phyloP scores from a whole-genome alignment of 2,797 vertebrate species.

The Ptychadena robeensis region DNA sequence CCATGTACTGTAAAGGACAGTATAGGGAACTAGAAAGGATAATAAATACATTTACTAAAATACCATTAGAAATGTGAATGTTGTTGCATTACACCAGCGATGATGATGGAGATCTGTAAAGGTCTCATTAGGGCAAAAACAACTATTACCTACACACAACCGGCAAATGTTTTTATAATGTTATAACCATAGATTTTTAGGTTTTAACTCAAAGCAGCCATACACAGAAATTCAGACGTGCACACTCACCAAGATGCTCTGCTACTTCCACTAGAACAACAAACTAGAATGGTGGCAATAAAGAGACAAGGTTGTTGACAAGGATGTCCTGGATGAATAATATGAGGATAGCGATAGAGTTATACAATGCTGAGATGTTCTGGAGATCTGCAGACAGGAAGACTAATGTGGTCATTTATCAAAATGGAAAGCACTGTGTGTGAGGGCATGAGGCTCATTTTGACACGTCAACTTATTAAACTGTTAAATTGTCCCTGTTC shows the following conservation, averaged over 20 bases:
- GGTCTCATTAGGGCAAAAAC: neutral
- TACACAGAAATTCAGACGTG: neutral
- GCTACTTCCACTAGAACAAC: neutral
- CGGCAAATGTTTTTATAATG: neutral
- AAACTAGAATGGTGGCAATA: neutral
- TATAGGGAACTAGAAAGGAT: no score
- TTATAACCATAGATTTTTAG: neutral
- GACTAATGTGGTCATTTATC: slow-evolving; percentile 39
- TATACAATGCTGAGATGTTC: slow-evolving; percentile 27
- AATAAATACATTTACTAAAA: no score
- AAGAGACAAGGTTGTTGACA: slow-evolving; percentile 19
- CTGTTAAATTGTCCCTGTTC: neutral
- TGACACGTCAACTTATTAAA: slow-evolving; percentile 26
- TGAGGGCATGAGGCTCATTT: slow-evolving; percentile 9
- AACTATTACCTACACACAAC: neutral
- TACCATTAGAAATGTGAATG: no score
- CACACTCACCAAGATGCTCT: neutral
- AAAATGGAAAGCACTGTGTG: slow-evolving; percentile 6
- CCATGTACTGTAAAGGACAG: no score
- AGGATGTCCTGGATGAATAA: slow-evolving; percentile 27
- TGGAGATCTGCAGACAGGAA: slow-evolving; percentile 22
- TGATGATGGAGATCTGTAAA: neutral
- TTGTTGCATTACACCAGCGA: neutral
- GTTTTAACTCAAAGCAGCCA: neutral
- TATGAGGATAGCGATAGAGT: slow-evolving; percentile 27